These are phyloP conservation scores for Rotaria macrura DNA, from an alignment of 2,888 invertebrate genomes.

Conservation along the genomic window DNA sequence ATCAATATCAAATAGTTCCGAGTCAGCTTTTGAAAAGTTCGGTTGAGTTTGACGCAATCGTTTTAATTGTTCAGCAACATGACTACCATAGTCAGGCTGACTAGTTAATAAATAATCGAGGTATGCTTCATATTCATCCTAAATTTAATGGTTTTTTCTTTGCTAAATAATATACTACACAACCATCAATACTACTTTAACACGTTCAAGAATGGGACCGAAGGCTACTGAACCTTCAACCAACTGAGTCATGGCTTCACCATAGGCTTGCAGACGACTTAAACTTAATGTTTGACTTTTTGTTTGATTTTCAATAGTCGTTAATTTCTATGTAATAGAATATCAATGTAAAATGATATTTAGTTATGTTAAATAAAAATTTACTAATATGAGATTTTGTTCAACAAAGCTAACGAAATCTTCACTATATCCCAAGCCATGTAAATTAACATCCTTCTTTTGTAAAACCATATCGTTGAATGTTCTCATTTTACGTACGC, in stretches of 20 bases:
- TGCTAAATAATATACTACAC: neutral
- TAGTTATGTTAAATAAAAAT: neutral
- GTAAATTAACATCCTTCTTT: neutral
- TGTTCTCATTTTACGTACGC: neutral
- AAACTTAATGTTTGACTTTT: neutral
- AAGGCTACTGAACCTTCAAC: neutral
- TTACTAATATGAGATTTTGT: neutral
- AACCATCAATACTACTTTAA: neutral
- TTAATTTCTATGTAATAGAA: neutral
- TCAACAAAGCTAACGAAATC: conserved; percentile 6
- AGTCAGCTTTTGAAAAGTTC: neutral
- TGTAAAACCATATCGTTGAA: neutral
- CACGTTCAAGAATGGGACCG: neutral
- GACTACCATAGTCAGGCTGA: conserved; percentile 6
- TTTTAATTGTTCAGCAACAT: conserved; percentile 20
- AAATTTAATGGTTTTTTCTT: neutral
- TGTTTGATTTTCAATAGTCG: neutral
- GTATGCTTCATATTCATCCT: conserved; percentile 6
- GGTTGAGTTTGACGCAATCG: conserved; percentile 5
- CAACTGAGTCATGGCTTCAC: neutral
- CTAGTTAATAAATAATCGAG: neutral
- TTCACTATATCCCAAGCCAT: conserved; percentile 18
- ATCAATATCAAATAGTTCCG: neutral
- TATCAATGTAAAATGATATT: neutral
- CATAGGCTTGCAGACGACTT: neutral